These are phyloP conservation scores for Periplaneta americana DNA, from an alignment of 1,140 invertebrate species.

Conservation along the genomic window DNA sequence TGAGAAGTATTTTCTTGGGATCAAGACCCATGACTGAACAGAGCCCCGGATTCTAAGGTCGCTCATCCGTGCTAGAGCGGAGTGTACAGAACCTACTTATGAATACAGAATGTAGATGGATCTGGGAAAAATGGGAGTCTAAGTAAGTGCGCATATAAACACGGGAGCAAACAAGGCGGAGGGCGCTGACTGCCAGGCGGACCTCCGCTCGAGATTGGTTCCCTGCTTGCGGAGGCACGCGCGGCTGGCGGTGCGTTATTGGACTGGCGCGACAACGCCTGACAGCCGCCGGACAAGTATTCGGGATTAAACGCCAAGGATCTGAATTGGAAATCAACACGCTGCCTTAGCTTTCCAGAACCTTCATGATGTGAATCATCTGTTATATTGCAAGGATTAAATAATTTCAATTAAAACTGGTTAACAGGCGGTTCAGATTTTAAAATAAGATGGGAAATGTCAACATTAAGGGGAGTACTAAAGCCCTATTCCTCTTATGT, in stretches of 20 bases:
- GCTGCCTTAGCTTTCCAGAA: too few species aligned
- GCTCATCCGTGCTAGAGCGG: background rate
- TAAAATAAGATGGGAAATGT: too few species aligned
- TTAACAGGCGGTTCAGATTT: too few species aligned
- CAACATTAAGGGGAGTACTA: too few species aligned
- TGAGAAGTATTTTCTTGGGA: too few species aligned
- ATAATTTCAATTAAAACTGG: too few species aligned
- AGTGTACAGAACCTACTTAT: background rate
- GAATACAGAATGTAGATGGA: background rate
- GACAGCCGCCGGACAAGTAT: background rate
- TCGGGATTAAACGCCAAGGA: background rate
- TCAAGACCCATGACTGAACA: too few species aligned
- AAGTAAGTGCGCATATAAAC: background rate
- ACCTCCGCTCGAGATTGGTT: background rate
- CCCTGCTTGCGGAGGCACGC: background rate
- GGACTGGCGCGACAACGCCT: background rate
- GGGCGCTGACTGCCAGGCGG: background rate
- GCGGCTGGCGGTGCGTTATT: background rate
- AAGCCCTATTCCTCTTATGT: too few species aligned
- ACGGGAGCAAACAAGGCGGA: background rate
- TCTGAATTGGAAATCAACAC: background rate
- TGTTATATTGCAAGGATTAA: too few species aligned
- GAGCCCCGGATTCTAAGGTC: too few species aligned
- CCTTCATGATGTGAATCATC: too few species aligned
- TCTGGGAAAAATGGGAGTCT: background rate